Base-by-base conservation (phyloP, 1,140 invertebrate species). In the Colletes gigas region DNA sequence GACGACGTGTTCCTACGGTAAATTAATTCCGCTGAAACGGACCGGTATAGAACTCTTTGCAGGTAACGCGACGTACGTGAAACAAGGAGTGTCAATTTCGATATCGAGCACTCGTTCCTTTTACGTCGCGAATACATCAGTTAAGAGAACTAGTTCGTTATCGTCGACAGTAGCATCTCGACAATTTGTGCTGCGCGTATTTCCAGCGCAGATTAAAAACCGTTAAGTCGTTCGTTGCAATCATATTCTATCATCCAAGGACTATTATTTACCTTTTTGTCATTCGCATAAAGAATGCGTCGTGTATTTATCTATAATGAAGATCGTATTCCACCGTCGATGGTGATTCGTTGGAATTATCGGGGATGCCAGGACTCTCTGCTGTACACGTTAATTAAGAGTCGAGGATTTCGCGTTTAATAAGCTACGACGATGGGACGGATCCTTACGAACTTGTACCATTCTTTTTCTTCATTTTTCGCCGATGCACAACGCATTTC, bases 241-340 rank as follows among this genome's bases (percentile, higher is more conserved):
- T 59, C 57, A 17, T 59, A 59, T 59, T 59, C 57, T 59, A 44
- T 41, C 41, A 65, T 65, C 21, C 30, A 44, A 65, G 62, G 39
- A 17, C 8, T 14, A 73, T 47, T 73, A 60, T 59, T 60, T 68
- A 74, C 4, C 14, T 60, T 67, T 67, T n/a, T 6, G 3, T 47
- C 21, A 76, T 83, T 83, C 66, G 17, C 54, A 81, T 66, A 30
- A 15, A 19, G 15, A n/a, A 69, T 15, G 47, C 19, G n/a, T 41
- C 30, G n/a, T 21, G 55, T 14, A 21, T 66, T 82, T 78, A 83
- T 83, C 73, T 83, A 72, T 82, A 83, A 83, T 73, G 59, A 68
- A 70, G 54, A 83, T 83, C 73, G 77, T 30, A 50, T 30, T 63
- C 15, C 66, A 72, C 14, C 14, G 41, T 82, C 60, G 52, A 52